A percentile compares a stretch with the other conserved stretches of the same genome.
Conservation (phyloP, 1,140 invertebrate genomes). For the Oedothorax gibbosus region DNA sequence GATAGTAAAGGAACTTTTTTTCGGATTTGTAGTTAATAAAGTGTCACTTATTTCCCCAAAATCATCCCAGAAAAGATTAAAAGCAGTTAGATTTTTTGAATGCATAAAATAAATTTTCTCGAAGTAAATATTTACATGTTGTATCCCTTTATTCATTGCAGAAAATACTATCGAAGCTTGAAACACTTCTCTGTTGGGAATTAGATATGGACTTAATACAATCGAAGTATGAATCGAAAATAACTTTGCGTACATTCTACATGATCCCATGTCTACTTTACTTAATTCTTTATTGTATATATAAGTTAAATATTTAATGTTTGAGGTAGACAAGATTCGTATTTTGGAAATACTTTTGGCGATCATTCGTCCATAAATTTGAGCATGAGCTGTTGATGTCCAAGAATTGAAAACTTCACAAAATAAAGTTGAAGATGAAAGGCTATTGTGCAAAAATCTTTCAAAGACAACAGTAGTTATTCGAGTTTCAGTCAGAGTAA, state of each 20-base stretch:
- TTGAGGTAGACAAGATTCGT: background rate
- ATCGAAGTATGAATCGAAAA: slow-evolving; percentile 37
- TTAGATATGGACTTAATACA: slow-evolving; percentile 20
- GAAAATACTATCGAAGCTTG: slow-evolving; percentile 30
- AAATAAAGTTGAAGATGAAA: slow-evolving; percentile 18
- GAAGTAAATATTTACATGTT: background rate
- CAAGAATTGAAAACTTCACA: slow-evolving; percentile 40
- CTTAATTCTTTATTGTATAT: slow-evolving; percentile 18
- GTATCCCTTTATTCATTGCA: slow-evolving; percentile 35
- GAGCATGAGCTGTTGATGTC: slow-evolving; percentile 7
- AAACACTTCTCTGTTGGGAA: slow-evolving; percentile 5
- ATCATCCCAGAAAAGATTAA: slow-evolving; percentile 30
- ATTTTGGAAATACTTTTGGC: slow-evolving; percentile 21
- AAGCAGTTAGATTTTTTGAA: slow-evolving; percentile 7
- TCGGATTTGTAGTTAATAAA: background rate
- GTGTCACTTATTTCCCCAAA: slow-evolving; percentile 13
- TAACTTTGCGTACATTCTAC: slow-evolving; percentile 21
- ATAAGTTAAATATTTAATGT: slow-evolving; percentile 8
- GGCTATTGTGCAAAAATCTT: slow-evolving; percentile 22
- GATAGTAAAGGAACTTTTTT: background rate
- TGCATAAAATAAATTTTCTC: slow-evolving; percentile 29
- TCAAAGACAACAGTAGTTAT: background rate
- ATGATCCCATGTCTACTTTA: slow-evolving; percentile 24
- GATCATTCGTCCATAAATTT: slow-evolving; percentile 9
- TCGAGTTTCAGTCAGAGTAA: background rate